Percentiles rank a stretch among this genome's conserved stretches.
phyloP scores from a whole-genome alignment of 2,113 vertebrate genomes.

The Triplophysa siluroides region DNA sequence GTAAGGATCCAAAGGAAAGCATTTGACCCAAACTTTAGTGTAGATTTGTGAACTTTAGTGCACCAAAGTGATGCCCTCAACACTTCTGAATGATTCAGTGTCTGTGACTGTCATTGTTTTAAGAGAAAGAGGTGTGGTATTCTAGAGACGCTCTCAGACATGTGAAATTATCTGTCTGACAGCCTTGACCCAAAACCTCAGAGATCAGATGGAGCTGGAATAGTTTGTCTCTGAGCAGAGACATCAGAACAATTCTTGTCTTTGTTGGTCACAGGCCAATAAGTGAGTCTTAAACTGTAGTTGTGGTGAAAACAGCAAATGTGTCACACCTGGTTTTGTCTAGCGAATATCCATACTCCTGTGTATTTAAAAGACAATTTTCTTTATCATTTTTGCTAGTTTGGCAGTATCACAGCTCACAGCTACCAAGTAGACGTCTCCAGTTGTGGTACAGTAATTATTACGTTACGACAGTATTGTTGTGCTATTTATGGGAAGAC shows the following conservation, averaged over 20 bases:
- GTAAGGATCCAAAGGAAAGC: too few relatives aligned
- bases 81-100: not conserved
- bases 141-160: slow-evolving; percentile 19
- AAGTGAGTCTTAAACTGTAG: slow-evolving; percentile 28
- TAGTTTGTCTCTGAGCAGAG: slow-evolving; percentile 35
- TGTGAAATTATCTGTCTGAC: slow-evolving; percentile 62
- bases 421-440: too few relatives aligned
- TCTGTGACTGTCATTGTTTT: not conserved
- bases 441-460: too few relatives aligned
- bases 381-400: too few relatives aligned
- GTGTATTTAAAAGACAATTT: too few relatives aligned
- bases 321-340: slow-evolving; percentile 23
- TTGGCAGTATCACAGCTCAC: too few relatives aligned
- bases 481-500: not conserved
- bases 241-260: slow-evolving; percentile 23
- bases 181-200: slow-evolving; percentile 46
- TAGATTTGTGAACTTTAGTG: not conserved
- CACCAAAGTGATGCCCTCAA: not conserved
- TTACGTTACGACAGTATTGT: too few relatives aligned
- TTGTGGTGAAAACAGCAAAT: slow-evolving; percentile 44
- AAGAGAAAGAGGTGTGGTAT: not conserved
- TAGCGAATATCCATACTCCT: not conserved
- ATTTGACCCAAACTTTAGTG: too few relatives aligned
- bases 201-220: slow-evolving; percentile 31
- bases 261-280: slow-evolving; percentile 59